These are phyloP conservation scores for Scartelaos histophorus DNA, from an alignment of 2,113 vertebrate species.

Conservation along the genomic window DNA sequence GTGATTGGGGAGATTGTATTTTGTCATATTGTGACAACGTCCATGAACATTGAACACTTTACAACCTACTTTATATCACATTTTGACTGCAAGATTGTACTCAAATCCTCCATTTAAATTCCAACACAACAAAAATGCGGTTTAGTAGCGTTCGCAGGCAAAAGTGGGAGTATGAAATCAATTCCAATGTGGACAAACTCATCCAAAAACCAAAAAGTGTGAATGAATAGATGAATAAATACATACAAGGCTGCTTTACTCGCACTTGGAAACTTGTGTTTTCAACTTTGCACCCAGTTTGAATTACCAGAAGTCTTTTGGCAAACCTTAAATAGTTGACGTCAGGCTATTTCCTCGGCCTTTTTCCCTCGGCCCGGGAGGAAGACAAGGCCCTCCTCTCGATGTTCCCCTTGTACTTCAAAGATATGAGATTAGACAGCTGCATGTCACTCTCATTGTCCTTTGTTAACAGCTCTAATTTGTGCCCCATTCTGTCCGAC, in stretches of 20 bases:
- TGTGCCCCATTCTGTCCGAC: slow-evolving; percentile 68
- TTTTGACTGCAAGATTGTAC: too few relatives aligned
- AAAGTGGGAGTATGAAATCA: too few relatives aligned
- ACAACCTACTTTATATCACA: too few relatives aligned
- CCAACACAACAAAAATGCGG: too few relatives aligned
- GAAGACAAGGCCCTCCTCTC: slow-evolving; percentile 44
- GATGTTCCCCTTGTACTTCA: slow-evolving; percentile 63
- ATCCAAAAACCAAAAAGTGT: too few relatives aligned
- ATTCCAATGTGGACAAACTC: too few relatives aligned
- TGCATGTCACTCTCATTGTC: slow-evolving; percentile 73
- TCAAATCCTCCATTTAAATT: too few relatives aligned
- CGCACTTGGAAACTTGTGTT: neutral
- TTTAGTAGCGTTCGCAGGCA: too few relatives aligned
- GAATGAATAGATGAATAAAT: too few relatives aligned
- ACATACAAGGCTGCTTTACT: neutral
- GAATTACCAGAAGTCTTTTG: slow-evolving; percentile 34
- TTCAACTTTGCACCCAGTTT: slow-evolving; percentile 21
- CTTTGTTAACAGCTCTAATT: slow-evolving; percentile 74
- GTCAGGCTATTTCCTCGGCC: slow-evolving; percentile 41
- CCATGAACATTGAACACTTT: too few relatives aligned
- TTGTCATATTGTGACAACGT: too few relatives aligned
- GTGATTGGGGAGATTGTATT: too few relatives aligned
- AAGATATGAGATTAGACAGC: slow-evolving; percentile 70
- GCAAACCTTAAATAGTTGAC: slow-evolving; percentile 49
- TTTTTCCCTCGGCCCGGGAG: slow-evolving; percentile 53